These are phyloP conservation scores for Mimachlamys varia DNA, from an alignment of 2,888 invertebrate species.

Conservation along the genomic window DNA sequence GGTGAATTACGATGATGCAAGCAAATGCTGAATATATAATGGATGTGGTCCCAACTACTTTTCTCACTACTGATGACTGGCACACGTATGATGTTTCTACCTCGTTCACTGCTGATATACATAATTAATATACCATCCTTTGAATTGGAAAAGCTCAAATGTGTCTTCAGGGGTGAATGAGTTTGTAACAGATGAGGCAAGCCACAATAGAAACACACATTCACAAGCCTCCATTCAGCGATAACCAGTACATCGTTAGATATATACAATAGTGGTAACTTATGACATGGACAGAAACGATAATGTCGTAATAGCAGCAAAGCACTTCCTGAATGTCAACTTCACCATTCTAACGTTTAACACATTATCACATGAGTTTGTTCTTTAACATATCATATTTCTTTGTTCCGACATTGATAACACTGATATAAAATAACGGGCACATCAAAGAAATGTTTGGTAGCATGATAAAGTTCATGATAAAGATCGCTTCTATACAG, in stretches of 20 bases:
- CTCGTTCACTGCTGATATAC: too few species aligned
- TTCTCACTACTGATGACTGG: background rate
- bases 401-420: slow-evolving; percentile 11
- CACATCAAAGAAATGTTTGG: background rate
- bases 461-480: too few species aligned
- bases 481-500: background rate
- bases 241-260: too few species aligned
- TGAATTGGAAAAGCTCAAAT: too few species aligned
- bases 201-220: background rate
- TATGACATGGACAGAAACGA: background rate
- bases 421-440: background rate
- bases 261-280: too few species aligned
- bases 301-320: background rate
- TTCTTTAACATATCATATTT: background rate
- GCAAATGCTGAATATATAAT: background rate
- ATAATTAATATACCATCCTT: too few species aligned
- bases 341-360: background rate
- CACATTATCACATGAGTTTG: too few species aligned
- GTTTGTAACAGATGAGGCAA: background rate
- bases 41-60: background rate
- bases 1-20: background rate
- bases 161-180: too few species aligned
- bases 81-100: background rate
- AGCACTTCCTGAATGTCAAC: background rate
- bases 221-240: too few species aligned